phyloP scores from a whole-genome alignment of 1,140 invertebrate genomes.

The Leptinotarsa texana region DNA sequence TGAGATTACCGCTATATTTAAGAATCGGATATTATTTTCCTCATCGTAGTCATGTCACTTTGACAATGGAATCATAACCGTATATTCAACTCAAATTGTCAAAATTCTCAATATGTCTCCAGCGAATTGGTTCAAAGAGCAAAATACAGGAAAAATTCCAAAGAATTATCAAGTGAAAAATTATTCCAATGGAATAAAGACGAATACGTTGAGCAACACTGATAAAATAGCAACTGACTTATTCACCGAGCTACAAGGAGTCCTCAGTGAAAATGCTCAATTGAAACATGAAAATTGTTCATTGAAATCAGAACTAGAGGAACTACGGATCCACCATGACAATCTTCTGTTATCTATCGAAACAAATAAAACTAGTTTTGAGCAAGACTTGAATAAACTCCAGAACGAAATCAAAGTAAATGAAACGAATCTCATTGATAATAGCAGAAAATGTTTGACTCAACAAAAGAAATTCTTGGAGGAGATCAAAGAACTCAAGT shows the following conservation, averaged over 20 bases:
- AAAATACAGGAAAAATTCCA: conserved; percentile 4
- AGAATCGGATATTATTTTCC: too few relatives aligned
- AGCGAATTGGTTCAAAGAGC: conserved; percentile 11
- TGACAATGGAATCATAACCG: too few relatives aligned
- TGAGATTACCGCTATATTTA: too few relatives aligned
- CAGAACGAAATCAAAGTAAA: conserved; percentile 25
- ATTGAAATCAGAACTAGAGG: conserved; percentile 18
- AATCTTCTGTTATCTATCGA: conserved; percentile 12
- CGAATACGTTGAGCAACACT: conserved; percentile 3
- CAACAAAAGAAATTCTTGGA: conserved; percentile 29
- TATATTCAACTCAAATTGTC: neutral
- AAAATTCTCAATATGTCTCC: conserved; percentile 32
- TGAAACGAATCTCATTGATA: conserved; percentile 25
- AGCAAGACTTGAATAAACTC: conserved; percentile 26
- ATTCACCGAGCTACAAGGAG: conserved; percentile 13
- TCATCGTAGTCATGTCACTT: too few relatives aligned
- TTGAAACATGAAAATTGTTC: conserved; percentile 20
- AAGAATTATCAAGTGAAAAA: conserved; percentile 3
- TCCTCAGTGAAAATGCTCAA: conserved; percentile 14
- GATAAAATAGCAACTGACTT: neutral
- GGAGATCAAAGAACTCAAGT: conserved; percentile 23
- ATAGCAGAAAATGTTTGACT: conserved; percentile 28
- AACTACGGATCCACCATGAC: conserved; percentile 16
- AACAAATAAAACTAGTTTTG: conserved; percentile 10
- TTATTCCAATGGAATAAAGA: conserved; percentile 6